Conservation (phyloP, 2,113 vertebrate species). For the Oceanites oceanicus region DNA sequence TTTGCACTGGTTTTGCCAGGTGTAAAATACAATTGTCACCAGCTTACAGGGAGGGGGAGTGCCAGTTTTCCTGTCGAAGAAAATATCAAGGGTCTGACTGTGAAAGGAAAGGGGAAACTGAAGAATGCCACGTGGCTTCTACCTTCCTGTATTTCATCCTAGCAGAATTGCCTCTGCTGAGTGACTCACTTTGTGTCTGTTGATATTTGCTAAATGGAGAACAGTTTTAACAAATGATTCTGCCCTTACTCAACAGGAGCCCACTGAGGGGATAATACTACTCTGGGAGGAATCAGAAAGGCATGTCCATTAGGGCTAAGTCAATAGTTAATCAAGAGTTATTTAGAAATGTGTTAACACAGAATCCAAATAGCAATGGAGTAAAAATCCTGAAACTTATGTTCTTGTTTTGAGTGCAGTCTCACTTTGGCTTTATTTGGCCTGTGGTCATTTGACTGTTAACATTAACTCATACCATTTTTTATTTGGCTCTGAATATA, state of each 20-base stretch:
- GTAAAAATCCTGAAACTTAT: background rate
- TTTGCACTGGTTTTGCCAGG: conserved; percentile 27
- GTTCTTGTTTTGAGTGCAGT: background rate
- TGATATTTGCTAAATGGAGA: background rate
- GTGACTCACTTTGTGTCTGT: background rate
- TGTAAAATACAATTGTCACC: conserved; percentile 44
- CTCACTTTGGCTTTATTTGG: background rate
- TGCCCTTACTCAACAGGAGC: background rate
- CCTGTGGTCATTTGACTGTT: background rate
- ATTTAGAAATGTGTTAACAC: background rate
- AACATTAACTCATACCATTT: background rate
- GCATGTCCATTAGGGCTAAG: background rate
- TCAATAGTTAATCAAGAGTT: background rate
- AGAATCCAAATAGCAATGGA: background rate
- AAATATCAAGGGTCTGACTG: conserved; percentile 28
- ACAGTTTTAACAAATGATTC: background rate
- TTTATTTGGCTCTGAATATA: background rate
- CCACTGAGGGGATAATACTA: background rate
- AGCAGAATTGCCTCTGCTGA: background rate
- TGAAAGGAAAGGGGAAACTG: conserved; percentile 43
- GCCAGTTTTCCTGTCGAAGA: conserved; percentile 42
- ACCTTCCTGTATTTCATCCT: conserved; percentile 48
- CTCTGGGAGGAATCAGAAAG: background rate
- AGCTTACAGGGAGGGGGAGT: background rate
- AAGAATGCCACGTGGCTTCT: conserved; percentile 14